These are phyloP conservation scores for Artibeus lituratus DNA, from an alignment of 2,797 vertebrate species.

Conservation along the genomic window DNA sequence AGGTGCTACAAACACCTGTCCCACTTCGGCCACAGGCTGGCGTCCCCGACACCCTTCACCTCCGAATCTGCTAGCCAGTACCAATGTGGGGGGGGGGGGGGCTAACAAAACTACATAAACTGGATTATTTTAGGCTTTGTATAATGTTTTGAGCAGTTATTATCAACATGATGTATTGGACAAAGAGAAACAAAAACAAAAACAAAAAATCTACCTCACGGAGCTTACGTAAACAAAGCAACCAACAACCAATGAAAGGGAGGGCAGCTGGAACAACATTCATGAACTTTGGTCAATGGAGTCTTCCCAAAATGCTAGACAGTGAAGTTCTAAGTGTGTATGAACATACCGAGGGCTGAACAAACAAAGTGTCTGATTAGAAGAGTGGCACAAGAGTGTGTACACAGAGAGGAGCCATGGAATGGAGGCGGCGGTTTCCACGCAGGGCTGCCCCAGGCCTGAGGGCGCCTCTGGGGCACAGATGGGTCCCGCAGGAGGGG, in stretches of 20 bases:
- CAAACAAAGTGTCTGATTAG: not conserved
- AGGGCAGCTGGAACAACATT: not conserved
- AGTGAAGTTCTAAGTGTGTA: not conserved
- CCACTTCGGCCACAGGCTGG: not conserved
- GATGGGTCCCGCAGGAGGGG: not conserved
- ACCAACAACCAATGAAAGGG: not conserved
- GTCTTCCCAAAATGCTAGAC: not conserved
- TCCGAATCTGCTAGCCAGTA: not conserved
- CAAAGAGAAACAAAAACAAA: not conserved
- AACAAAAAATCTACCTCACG: not conserved
- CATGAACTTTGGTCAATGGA: not conserved
- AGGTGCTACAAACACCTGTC: not conserved
- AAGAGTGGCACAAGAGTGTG: not conserved
- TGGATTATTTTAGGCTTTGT: not conserved
- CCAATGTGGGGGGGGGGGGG: not conserved
- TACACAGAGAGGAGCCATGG: not conserved
- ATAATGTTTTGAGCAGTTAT: not conserved
- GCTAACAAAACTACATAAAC: not conserved
- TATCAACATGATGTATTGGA: not conserved
- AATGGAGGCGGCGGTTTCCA: not conserved
- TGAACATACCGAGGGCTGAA: not conserved
- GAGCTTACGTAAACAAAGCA: not conserved
- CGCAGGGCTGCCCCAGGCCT: not conserved
- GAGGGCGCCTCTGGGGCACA: not conserved
- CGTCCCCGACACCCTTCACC: not conserved